Base-by-base conservation (phyloP, 37 sponge, comb jelly and placozoan genomes). In the Dysidea cf. avara region DNA sequence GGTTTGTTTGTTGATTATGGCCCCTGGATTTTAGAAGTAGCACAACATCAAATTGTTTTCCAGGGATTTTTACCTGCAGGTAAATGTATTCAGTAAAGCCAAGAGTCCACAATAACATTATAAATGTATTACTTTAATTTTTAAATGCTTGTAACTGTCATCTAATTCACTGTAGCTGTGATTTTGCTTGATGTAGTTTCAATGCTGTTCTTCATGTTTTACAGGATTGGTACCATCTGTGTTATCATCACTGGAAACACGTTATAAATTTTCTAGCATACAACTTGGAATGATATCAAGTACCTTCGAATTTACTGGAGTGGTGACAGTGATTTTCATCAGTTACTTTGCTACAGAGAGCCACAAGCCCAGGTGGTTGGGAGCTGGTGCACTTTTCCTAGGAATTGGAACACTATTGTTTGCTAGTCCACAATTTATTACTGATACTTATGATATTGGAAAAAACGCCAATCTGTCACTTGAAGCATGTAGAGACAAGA, bases 311-410 rank as follows among this genome's bases (percentile, higher is more conserved):
- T 66, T 77, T 17, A 40, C 86, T 7, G 89, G 84, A 1, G 60
- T 82, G 2, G 56, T 84, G 13, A 69, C 68, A 17, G 62, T 87
- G 14, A 37, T 84, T 18, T 74, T 83, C 56, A 75, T 81, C 69
- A 92, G 86, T 74, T 88, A 92, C 60, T 88, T 88, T 67, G 93
- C 86, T 16, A 90, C 86, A 48, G 57, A 66, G 36, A 72, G 86
- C 17, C 89, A 92, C 78, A 92, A 92, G 53, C 89, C 89, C 7
- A 60, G n/a, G n/a, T n/a, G n/a, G n/a, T n/a, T n/a, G n/a, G n/a
- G n/a, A n/a, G n/a, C n/a, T n/a, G n/a, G n/a, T 78, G n/a, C n/a
- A n/a, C n/a, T n/a, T n/a, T n/a, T n/a, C n/a, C n/a, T n/a, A n/a
- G n/a, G n/a, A n/a, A n/a, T n/a, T n/a, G 74, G 86, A 0, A 69